Evolutionary conservation across 1,140 invertebrate species (phyloP).

Genomic region (Drosophila sulfurigaster): DNA sequence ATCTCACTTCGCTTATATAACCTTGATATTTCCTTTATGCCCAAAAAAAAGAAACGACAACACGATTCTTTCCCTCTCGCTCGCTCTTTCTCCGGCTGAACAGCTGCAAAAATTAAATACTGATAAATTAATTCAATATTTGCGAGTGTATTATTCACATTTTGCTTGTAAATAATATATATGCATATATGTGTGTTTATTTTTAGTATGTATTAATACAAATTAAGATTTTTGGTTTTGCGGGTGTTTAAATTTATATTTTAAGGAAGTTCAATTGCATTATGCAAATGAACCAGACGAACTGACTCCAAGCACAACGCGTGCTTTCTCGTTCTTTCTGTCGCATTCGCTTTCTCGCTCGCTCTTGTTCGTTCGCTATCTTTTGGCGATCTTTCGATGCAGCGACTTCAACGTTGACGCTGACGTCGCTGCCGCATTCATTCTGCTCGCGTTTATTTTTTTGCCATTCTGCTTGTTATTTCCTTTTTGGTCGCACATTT

Average conservation of each 20-base stretch:
- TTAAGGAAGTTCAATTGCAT: slow-evolving; percentile 61
- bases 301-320: slow-evolving; percentile 19
- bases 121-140: slow-evolving; percentile 55
- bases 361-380: neutral
- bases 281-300: slow-evolving; percentile 50
- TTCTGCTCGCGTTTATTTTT: slow-evolving; percentile 22
- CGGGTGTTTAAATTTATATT: slow-evolving; percentile 25
- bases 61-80: slow-evolving; percentile 13
- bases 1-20: slow-evolving; percentile 67
- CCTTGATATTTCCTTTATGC: slow-evolving; percentile 67
- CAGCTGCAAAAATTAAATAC: slow-evolving; percentile 54
- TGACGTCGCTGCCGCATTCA: slow-evolving; percentile 22
- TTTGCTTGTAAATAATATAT: neutral
- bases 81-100: slow-evolving; percentile 19
- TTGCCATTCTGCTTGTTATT: slow-evolving; percentile 46
- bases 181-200: slow-evolving; percentile 31
- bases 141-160: slow-evolving; percentile 13
- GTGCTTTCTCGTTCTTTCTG: neutral
- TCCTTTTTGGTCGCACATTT: slow-evolving; percentile 54
- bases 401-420: neutral
- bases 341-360: neutral
- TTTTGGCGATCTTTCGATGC: slow-evolving; percentile 32
- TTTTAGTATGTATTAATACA: slow-evolving; percentile 18
- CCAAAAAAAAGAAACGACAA: slow-evolving; percentile 12
- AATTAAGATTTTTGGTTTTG: slow-evolving; percentile 17